phyloP scores from a whole-genome alignment of 1,140 invertebrate species.

The Penaeus chinensis region DNA sequence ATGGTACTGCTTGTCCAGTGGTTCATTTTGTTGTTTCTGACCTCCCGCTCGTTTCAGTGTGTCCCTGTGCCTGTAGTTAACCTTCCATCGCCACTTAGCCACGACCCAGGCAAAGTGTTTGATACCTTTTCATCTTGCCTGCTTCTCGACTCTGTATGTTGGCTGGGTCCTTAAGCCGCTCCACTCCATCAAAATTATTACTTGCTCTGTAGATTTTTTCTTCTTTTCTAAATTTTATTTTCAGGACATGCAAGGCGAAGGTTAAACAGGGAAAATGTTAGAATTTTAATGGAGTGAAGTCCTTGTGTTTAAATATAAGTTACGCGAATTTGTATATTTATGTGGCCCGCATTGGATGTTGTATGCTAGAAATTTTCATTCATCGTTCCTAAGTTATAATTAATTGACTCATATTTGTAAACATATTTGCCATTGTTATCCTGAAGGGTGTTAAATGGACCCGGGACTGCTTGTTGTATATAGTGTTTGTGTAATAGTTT shows the following conservation, averaged over 20 bases:
- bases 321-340: conserved; percentile 14
- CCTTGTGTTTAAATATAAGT: conserved; percentile 6
- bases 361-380: conserved; percentile 20
- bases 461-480: conserved; percentile 35
- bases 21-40: conserved; percentile 39
- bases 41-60: conserved; percentile 18
- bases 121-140: too few species aligned
- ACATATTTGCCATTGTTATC: conserved; percentile 19
- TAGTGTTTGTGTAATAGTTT: too few species aligned
- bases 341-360: conserved; percentile 29
- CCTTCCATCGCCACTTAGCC: too few species aligned
- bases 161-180: too few species aligned
- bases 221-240: not conserved
- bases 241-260: not conserved
- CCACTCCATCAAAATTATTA: too few species aligned
- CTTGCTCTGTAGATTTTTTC: not conserved
- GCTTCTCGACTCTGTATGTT: too few species aligned
- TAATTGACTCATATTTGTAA: conserved; percentile 6
- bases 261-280: not conserved
- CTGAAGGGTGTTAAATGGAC: conserved; percentile 44
- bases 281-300: conserved; percentile 27
- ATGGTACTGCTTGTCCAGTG: conserved; percentile 51
- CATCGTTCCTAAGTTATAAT: not conserved
- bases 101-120: too few species aligned
- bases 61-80: conserved; percentile 20